phyloP scores from a whole-genome alignment of 2,797 vertebrate species.

The Gymnoscopelus microlampas region DNA sequence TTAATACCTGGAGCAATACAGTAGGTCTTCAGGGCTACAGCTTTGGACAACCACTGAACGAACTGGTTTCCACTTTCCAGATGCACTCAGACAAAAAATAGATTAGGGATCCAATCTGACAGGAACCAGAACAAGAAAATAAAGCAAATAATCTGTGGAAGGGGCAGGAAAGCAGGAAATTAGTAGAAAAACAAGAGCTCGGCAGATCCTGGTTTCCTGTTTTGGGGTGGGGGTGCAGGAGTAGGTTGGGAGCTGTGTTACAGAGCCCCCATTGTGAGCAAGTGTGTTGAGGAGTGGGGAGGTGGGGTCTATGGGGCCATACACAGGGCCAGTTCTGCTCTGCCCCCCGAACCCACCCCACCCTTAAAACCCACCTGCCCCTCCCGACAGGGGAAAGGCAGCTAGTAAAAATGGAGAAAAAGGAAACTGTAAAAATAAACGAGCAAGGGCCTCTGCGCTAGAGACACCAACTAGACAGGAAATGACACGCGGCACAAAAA shows the following conservation, averaged over 20 bases:
- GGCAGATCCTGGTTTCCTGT: conserved; percentile 85
- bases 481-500: conserved; percentile 83
- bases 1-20: background rate
- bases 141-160: conserved; percentile 84
- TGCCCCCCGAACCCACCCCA: conserved; percentile 55
- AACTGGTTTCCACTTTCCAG: conserved; percentile 50
- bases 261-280: conserved; percentile 86
- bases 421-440: conserved; percentile 88
- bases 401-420: conserved; percentile 74
- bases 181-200: conserved; percentile 84
- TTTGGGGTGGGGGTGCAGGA: conserved; percentile 76
- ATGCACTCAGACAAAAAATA: conserved; percentile 46
- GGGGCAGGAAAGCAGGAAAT: conserved; percentile 86
- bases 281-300: conserved; percentile 76
- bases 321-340: conserved; percentile 73
- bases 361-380: conserved; percentile 68
- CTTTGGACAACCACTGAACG: background rate
- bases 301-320: conserved; percentile 72
- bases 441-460: conserved; percentile 73
- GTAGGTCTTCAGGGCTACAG: background rate
- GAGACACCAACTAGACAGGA: conserved; percentile 81
- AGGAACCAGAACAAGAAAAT: conserved; percentile 74
- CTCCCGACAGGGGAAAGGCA: conserved; percentile 75
- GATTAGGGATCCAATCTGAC: conserved; percentile 72
- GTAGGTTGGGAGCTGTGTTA: conserved; percentile 74